Conservation (phyloP, 2,797 vertebrate species). For the Sarcoramphus papa region DNA sequence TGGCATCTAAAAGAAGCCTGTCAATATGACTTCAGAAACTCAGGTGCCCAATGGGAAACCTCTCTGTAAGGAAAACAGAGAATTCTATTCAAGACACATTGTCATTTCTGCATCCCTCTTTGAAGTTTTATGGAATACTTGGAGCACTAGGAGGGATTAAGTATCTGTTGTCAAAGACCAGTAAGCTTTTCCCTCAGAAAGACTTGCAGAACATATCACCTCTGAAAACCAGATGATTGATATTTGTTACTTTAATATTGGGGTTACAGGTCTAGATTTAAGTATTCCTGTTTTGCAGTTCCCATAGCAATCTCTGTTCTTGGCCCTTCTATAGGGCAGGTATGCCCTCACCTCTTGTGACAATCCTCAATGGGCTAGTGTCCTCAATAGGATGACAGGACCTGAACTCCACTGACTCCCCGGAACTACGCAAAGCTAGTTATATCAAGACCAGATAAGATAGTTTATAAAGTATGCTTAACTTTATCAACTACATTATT, state of each 20-base stretch:
- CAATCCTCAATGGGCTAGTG: background rate
- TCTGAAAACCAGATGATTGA: background rate
- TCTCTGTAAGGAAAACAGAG: background rate
- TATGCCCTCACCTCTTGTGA: background rate
- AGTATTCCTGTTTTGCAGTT: background rate
- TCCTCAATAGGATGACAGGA: background rate
- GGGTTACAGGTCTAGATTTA: background rate
- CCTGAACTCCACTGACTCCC: background rate
- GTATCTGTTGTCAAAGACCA: background rate
- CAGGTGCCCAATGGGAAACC: background rate
- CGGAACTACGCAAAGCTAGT: fast-evolving
- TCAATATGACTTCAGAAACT: background rate
- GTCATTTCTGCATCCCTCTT: background rate
- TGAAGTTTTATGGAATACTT: background rate
- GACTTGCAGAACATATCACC: background rate
- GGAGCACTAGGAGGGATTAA: background rate
- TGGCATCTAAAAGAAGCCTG: background rate
- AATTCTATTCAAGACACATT: background rate
- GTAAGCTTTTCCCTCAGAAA: background rate
- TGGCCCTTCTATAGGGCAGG: background rate
- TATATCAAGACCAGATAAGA: background rate
- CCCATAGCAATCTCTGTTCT: background rate
- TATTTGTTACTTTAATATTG: background rate
- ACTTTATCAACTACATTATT: background rate
- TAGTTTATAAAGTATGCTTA: background rate